Base-by-base conservation (phyloP, 2,113 vertebrate genomes). In the Catharus minimus region DNA sequence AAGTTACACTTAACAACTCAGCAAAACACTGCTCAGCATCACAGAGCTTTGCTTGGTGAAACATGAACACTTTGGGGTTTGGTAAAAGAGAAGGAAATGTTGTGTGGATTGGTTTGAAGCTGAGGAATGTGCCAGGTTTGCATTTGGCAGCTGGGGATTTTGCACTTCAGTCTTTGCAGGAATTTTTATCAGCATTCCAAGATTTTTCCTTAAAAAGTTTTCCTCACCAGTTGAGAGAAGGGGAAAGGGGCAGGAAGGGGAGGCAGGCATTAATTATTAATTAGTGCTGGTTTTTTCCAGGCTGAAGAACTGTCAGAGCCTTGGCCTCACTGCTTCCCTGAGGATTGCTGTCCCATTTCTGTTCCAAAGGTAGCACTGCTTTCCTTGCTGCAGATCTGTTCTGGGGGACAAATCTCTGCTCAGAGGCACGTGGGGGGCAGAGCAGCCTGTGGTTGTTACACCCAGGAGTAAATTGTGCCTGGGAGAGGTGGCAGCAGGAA, bases 291-390 rank as follows among this genome's bases (percentile, higher is more conserved):
- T 56, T 75, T 83, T 44, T 55, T 64, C 17, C 32, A 7, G 32
- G 17, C 16, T 46, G 27, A 95, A 82, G 39, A 71, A 3, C 79
- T 93, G 44, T 61, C 88, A 78, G 57, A 92, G 77, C 39, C 46
- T 84, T 26, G 68, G 33, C 32, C 77, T 33, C 6, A 47, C 50
- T 19, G 90, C 20, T 41, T 93, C 91, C 2, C n/a, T 97, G 1
- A 95, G 71, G 65, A 44, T 92, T 22, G 94, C 96, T 39, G 92
- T 97, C 10, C 84, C 96, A 17, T 44, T 67, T 68, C 88, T 98
- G 26, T 82, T 97, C 81, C 76, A 83, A 13, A 98, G 97, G 98
- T 98, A n/a, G 84, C 78, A 5, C 46, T 47, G 46, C 11, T 46
- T 21, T 46, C 46, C 46, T 46, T 46, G 46, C 46, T 46, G 46